A percentile compares a stretch with the other conserved stretches of the same genome.
These are phyloP conservation scores for Aethina tumida DNA, from an alignment of 1,140 invertebrate species.

Conservation along the genomic window DNA sequence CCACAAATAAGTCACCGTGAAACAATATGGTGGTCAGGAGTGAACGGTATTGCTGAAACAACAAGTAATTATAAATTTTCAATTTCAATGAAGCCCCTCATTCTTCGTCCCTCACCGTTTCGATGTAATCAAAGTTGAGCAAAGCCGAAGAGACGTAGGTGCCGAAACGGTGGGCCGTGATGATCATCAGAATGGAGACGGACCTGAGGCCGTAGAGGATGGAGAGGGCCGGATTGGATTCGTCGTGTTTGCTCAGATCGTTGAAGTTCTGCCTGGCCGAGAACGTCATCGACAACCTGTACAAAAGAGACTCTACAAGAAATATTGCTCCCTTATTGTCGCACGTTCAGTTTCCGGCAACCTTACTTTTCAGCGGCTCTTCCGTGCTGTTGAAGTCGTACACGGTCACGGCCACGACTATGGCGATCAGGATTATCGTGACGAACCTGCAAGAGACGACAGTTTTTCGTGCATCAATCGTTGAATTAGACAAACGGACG, in stretches of 20 bases:
- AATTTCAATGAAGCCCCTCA: neutral
- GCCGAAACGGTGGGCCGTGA: conserved; percentile 41
- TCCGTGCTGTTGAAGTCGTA: conserved; percentile 23
- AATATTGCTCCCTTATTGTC: neutral
- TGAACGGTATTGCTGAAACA: conserved; percentile 29
- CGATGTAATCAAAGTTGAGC: conserved; percentile 41
- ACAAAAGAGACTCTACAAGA: conserved; percentile 29
- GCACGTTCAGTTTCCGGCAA: neutral
- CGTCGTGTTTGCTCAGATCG: conserved; percentile 35
- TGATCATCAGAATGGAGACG: conserved; percentile 41
- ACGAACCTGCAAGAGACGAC: conserved; percentile 21
- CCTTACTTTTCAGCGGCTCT: conserved; percentile 25
- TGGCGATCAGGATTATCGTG: conserved; percentile 16
- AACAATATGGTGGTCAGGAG: conserved; percentile 35
- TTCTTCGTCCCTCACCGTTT: conserved; percentile 34
- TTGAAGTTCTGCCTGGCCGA: conserved; percentile 37
- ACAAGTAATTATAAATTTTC: conserved; percentile 5
- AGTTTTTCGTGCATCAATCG: neutral
- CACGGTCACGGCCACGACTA: conserved; percentile 24
- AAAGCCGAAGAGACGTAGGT: conserved; percentile 41
- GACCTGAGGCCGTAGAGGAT: conserved; percentile 43
- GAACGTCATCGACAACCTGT: conserved; percentile 36
- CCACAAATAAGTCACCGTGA: conserved; percentile 52
- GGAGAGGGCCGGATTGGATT: conserved; percentile 35
- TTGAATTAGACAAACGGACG: conserved; percentile 3